Conservation (phyloP, 2,797 vertebrate genomes). For the Chiloscyllium punctatum region DNA sequence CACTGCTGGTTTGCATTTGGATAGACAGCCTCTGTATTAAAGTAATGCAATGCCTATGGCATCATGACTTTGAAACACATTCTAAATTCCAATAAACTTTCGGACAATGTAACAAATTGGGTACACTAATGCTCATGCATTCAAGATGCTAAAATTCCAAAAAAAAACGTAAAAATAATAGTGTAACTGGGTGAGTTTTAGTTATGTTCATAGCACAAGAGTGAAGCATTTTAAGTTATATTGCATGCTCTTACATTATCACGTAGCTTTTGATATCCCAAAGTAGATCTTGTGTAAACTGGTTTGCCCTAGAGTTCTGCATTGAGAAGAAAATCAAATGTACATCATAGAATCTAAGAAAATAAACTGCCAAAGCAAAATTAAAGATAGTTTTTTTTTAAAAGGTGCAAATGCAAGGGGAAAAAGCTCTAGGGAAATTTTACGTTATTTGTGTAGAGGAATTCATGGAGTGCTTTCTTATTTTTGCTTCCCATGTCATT, state of each 20-base stretch:
- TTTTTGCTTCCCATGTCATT: neutral
- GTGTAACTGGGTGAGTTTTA: neutral
- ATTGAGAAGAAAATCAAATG: neutral
- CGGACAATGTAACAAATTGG: neutral
- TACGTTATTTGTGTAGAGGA: neutral
- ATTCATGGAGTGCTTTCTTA: neutral
- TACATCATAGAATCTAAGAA: neutral
- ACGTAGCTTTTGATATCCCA: neutral
- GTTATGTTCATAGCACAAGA: neutral
- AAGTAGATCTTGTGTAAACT: neutral
- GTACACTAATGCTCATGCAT: neutral
- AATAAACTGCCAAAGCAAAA: neutral
- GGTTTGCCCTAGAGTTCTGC: neutral
- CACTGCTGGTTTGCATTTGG: neutral
- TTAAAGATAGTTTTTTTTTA: neutral
- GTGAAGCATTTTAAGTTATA: neutral
- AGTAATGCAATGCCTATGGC: neutral
- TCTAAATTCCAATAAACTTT: neutral
- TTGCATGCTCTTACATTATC: neutral
- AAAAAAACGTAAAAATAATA: neutral
- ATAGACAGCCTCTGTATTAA: neutral
- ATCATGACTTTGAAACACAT: neutral
- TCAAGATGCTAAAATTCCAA: neutral
- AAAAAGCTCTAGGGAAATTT: neutral
- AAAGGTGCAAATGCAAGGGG: too few species aligned